Percentiles rank a stretch among this genome's conserved stretches.
phyloP scores from a whole-genome alignment of 2,113 vertebrate genomes.

The Corapipo altera region DNA sequence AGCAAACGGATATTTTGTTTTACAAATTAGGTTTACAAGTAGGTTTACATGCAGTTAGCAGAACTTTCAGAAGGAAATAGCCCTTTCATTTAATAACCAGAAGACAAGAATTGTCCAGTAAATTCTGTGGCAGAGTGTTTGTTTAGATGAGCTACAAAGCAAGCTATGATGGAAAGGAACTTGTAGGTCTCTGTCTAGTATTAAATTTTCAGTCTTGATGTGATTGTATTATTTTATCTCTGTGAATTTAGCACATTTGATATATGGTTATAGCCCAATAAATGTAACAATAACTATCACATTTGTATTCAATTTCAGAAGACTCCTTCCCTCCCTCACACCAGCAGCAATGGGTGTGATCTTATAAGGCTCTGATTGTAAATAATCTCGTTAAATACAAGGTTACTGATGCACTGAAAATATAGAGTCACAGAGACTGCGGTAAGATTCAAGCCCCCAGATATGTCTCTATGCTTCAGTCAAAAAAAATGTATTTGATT shows the following conservation, averaged over 20 bases:
- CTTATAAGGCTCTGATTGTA: constrained; percentile 64
- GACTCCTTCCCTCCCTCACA: constrained; percentile 57
- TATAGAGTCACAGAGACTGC: constrained; percentile 33
- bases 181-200: constrained; percentile 30
- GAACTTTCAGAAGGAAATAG: background rate
- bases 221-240: constrained; percentile 67
- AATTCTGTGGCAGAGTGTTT: background rate
- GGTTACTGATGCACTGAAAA: constrained; percentile 62
- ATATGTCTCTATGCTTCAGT: constrained; percentile 64
- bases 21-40: background rate
- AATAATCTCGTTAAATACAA: constrained; percentile 73
- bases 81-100: background rate
- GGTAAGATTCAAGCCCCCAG: constrained; percentile 47
- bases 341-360: constrained; percentile 56
- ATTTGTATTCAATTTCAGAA: constrained; percentile 63
- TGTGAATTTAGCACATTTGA: constrained; percentile 55
- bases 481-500: constrained; percentile 72
- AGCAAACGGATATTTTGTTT: background rate
- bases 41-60: constrained; percentile 30
- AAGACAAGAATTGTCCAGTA: background rate
- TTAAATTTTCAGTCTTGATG: constrained; percentile 59
- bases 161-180: background rate
- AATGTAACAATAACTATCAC: constrained; percentile 67
- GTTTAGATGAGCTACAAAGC: background rate
- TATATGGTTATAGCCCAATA: constrained; percentile 65